Conservation (phyloP, 92 coral and sea anemone genomes). For the Zoanthus sociatus region DNA sequence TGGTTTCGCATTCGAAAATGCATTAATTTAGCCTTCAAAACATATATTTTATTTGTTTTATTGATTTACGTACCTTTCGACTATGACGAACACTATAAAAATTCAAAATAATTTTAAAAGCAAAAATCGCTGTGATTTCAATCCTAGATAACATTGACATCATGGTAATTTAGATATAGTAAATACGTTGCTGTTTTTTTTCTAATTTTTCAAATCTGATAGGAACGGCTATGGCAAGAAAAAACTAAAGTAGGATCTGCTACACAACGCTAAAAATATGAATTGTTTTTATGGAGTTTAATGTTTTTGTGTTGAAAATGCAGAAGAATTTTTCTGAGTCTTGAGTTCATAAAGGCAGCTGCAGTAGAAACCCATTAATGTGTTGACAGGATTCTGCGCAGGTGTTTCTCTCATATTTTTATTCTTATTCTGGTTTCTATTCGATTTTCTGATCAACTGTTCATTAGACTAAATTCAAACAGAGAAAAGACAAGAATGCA, state of each 20-base stretch:
- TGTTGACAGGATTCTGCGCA: conserved; percentile 5
- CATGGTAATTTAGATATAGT: too few relatives aligned
- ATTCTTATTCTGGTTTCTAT: background rate
- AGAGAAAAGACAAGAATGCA: background rate
- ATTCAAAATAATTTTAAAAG: too few relatives aligned
- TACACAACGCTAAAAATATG: too few relatives aligned
- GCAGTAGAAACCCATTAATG: conserved; percentile 23
- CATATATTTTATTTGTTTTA: too few relatives aligned
- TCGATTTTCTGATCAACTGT: background rate
- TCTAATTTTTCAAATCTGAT: background rate
- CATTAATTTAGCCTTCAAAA: too few relatives aligned
- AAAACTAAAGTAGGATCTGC: background rate
- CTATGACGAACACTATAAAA: too few relatives aligned
- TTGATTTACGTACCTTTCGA: too few relatives aligned
- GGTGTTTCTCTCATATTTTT: conserved; percentile 16
- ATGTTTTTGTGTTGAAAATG: background rate
- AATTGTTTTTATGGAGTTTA: background rate
- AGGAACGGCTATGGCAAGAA: background rate
- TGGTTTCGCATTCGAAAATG: too few relatives aligned
- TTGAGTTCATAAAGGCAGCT: conserved; percentile 3
- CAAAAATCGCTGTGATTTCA: too few relatives aligned
- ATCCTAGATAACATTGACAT: too few relatives aligned
- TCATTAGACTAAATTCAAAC: background rate
- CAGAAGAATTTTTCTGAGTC: background rate
- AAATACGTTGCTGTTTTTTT: background rate